Base-by-base conservation (phyloP, 2,888 invertebrate genomes). In the Platerodrilus igneus region DNA sequence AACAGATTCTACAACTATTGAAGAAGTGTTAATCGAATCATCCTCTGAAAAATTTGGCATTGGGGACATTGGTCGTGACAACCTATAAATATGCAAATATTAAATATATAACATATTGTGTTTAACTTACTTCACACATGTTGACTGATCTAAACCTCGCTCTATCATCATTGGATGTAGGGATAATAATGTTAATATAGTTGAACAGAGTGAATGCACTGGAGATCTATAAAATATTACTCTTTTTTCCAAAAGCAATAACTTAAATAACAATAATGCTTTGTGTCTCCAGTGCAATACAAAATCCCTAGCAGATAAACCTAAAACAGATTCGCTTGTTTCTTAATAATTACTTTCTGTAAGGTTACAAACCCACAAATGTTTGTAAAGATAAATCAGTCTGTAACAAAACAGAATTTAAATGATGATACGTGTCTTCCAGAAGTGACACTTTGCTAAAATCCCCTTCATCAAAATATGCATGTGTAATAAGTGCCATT, bases 401-500 rank as follows among this genome's bases (percentile, higher is more conserved):
- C 41, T 75, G 73, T 15, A 64, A 68, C 50, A 92, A 78, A 59
- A 93, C 93, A 41, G 84, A 81, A 66, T 93, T 93, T 26, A 97
- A 74, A 69, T 94, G 93, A 56, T 84, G 81, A 68, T 83, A 96
- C 29, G 95, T 94, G 63, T 96, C 92, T 60, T 92, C 84, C 38
- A 97, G 72, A 21, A 92, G 74, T 8, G 86, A 83, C 2, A 89
- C 87, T 69, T 88, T 85, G 48, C 86, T 85, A 63, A 93, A 93
- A 70, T 93, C 92, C 11, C 89, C 90, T 65, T 95, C 93, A 39
- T 94, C 83, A 68, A 99, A 99, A 72, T 96, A 99, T 1, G 95
- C 95, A 63, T 93, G 85, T 0, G 97, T 97, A 44, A 99, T 96
- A 5, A 97, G 74, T 48, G 93, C 86, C 74, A 99, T 81, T 72